Percentiles rank a stretch among this genome's conserved stretches.
Conservation (phyloP, 2,797 vertebrate species). For the Octomys mimax region DNA sequence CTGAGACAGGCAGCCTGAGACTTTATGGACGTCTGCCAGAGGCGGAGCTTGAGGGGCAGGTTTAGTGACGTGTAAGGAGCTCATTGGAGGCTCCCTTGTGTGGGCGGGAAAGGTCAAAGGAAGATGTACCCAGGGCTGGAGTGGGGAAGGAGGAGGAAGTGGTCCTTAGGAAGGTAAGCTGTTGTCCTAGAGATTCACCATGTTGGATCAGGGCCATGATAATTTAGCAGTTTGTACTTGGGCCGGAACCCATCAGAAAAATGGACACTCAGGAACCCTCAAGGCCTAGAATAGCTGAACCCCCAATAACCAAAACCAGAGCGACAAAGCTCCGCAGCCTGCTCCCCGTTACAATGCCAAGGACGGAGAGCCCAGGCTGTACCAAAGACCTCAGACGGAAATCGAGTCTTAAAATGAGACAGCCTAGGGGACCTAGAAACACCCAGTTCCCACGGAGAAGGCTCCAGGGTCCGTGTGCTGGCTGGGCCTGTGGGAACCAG, state of each 20-base stretch:
- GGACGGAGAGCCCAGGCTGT: background rate
- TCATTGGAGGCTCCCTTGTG: too few relatives aligned
- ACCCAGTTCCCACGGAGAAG: background rate
- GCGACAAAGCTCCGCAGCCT: background rate
- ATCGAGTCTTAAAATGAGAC: background rate
- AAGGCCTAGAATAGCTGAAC: background rate
- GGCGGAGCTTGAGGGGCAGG: too few relatives aligned
- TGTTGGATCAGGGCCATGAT: too few relatives aligned
- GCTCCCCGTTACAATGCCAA: background rate
- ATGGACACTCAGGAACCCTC: background rate
- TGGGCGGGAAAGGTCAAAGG: too few relatives aligned
- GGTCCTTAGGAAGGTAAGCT: too few relatives aligned
- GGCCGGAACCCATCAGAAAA: background rate
- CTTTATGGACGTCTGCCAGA: too few relatives aligned
- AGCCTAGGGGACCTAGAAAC: background rate
- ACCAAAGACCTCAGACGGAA: background rate
- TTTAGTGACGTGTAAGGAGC: too few relatives aligned
- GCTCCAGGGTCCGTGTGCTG: fast-evolving
- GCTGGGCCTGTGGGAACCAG: background rate
- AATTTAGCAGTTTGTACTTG: too few relatives aligned
- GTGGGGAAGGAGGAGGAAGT: too few relatives aligned
- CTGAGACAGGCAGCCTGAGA: too few relatives aligned
- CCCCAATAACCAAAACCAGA: background rate
- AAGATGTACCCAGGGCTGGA: too few relatives aligned
- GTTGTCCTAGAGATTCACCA: too few relatives aligned